These are phyloP conservation scores for Thyatira batis DNA, from an alignment of 2,888 invertebrate species.

Conservation along the genomic window DNA sequence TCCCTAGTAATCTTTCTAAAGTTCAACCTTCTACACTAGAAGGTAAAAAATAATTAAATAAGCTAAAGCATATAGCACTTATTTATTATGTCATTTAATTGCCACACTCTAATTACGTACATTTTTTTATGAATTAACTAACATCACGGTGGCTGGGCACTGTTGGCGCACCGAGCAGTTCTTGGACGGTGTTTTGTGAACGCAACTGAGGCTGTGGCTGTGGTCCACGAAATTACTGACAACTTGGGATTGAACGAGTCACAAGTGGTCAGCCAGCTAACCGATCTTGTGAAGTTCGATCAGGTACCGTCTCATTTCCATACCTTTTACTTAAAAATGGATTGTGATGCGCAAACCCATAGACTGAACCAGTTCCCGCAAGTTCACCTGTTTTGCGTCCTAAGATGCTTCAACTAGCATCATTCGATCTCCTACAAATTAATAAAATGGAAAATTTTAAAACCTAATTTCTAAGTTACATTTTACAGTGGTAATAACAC, in stretches of 20 bases:
- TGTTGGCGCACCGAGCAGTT: conserved; percentile 59
- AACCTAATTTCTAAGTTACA: too few relatives aligned
- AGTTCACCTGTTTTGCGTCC: too few relatives aligned
- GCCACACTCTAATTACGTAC: conserved; percentile 10
- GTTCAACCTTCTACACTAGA: too few relatives aligned
- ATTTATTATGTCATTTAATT: not conserved
- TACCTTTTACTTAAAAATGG: not conserved
- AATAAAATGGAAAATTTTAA: too few relatives aligned
- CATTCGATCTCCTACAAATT: too few relatives aligned
- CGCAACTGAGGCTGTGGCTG: conserved; percentile 45
- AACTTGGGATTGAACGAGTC: conserved; percentile 33
- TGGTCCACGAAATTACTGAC: conserved; percentile 22
- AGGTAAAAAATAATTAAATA: too few relatives aligned
- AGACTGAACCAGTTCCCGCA: too few relatives aligned
- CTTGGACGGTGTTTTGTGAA: conserved; percentile 67
- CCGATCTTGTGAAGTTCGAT: conserved; percentile 53
- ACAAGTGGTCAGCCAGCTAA: conserved; percentile 50
- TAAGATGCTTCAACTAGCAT: too few relatives aligned
- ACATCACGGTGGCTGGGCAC: conserved; percentile 35
- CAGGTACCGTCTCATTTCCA: conserved; percentile 50
- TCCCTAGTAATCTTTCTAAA: too few relatives aligned
- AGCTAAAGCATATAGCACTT: not conserved
- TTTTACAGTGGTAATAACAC: too few relatives aligned
- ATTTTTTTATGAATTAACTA: conserved; percentile 29
- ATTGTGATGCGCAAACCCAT: too few relatives aligned